Evolutionary conservation across 2,888 invertebrate genomes (phyloP).

Genomic region (Stenoptilia bipunctidactyla): DNA sequence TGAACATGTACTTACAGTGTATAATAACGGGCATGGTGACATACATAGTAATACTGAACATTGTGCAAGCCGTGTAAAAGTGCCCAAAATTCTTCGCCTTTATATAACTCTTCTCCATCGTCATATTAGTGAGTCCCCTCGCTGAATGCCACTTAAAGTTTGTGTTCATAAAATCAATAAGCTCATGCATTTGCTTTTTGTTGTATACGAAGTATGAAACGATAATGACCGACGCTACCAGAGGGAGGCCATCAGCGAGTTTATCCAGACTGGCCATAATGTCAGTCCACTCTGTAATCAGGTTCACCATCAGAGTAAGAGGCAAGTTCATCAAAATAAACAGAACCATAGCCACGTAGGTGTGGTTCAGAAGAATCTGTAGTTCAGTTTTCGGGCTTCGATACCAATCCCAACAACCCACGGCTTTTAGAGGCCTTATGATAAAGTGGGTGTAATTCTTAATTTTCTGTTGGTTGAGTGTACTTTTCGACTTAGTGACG

Average conservation of each 20-base stretch:
- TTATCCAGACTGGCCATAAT: constrained; percentile 42
- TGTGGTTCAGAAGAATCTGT: constrained; percentile 30
- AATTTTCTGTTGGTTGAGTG: constrained; percentile 20
- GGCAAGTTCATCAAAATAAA: constrained; percentile 30
- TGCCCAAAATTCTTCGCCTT: constrained; percentile 39
- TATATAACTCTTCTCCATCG: constrained; percentile 38
- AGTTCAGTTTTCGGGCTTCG: constrained; percentile 21
- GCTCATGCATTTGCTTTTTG: constrained; percentile 33
- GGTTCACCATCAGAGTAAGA: constrained; percentile 27
- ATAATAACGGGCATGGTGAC: constrained; percentile 34
- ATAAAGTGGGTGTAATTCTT: constrained; percentile 35
- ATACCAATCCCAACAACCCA: constrained; percentile 51
- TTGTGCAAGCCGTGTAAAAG: constrained; percentile 44
- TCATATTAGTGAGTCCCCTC: constrained; percentile 50
- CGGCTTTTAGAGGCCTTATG: constrained; percentile 35
- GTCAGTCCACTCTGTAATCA: constrained; percentile 42
- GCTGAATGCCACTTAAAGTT: constrained; percentile 50
- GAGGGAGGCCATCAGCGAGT: constrained; percentile 43
- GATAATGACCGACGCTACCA: constrained; percentile 34
- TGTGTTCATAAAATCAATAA: constrained; percentile 35
- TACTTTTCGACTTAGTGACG: constrained; percentile 8
- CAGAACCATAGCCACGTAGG: constrained; percentile 36
- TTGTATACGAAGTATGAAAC: constrained; percentile 39
- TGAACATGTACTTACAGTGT: constrained; percentile 36
- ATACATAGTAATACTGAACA: constrained; percentile 51